phyloP scores from a whole-genome alignment of 64 coral and sea anemone genomes.

The Stylophora pistillata region DNA sequence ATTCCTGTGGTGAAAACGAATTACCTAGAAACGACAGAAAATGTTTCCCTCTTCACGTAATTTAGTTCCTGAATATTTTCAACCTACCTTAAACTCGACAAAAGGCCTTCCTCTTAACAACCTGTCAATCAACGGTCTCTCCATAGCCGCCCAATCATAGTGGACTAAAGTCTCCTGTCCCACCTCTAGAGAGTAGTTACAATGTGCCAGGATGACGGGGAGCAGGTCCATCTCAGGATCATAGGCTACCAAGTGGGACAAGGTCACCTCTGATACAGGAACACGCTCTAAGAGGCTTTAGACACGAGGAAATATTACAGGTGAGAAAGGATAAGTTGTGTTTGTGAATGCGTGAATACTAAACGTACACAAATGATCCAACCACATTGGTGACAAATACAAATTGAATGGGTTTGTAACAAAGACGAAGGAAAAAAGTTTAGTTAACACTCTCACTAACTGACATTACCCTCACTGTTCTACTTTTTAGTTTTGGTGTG shows the following conservation, averaged over 20 bases:
- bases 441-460: too few species aligned
- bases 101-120: conserved; percentile 49
- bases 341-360: too few species aligned
- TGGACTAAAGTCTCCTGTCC: conserved; percentile 52
- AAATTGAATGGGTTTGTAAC: too few species aligned
- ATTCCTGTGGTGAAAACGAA: too few species aligned
- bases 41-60: neutral
- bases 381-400: too few species aligned
- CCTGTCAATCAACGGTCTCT: conserved; percentile 64
- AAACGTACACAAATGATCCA: too few species aligned
- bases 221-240: conserved; percentile 60
- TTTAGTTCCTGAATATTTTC: too few species aligned
- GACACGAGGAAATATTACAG: neutral
- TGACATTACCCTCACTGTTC: too few species aligned
- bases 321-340: neutral
- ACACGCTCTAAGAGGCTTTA: neutral
- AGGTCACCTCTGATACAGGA: conserved; percentile 30
- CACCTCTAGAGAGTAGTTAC: conserved; percentile 72
- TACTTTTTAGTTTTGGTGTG: too few species aligned
- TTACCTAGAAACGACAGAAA: too few species aligned
- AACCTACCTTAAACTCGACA: conserved; percentile 58
- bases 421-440: too few species aligned
- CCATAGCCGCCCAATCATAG: conserved; percentile 57
- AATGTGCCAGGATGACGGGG: conserved; percentile 48
- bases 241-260: conserved; percentile 59